These are phyloP conservation scores for Hypanus sabinus DNA, from an alignment of 2,113 vertebrate species.

Conservation along the genomic window DNA sequence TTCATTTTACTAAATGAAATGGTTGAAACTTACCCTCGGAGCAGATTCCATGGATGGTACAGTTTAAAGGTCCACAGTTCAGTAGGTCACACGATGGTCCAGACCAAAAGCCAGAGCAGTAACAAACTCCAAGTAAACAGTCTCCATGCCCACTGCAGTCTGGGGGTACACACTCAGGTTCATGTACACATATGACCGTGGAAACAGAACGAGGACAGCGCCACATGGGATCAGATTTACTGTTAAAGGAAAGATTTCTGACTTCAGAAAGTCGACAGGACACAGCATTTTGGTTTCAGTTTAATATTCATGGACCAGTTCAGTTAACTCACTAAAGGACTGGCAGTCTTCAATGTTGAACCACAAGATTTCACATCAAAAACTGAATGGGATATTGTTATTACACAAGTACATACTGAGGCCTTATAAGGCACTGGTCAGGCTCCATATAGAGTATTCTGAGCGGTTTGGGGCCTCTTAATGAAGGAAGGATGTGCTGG, in stretches of 20 bases:
- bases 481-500: no score
- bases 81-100: constrained; percentile 54
- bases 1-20: not conserved
- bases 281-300: not conserved
- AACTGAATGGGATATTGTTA: not conserved
- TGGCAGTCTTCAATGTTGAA: not conserved
- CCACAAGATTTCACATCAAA: not conserved
- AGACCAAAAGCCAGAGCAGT: constrained; percentile 62
- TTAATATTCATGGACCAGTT: not conserved
- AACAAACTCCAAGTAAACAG: constrained; percentile 66
- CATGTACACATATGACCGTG: constrained; percentile 76
- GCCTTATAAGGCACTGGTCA: no score
- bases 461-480: no score
- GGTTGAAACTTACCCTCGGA: constrained; percentile 56
- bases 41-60: constrained; percentile 66
- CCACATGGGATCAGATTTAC: constrained; percentile 61
- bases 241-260: constrained; percentile 40
- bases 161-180: constrained; percentile 57
- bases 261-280: not conserved
- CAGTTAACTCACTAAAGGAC: not conserved
- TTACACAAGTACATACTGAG: not conserved
- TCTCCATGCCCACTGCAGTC: constrained; percentile 70
- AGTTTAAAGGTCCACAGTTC: constrained; percentile 64
- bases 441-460: no score
- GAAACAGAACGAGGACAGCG: constrained; percentile 74